Percentiles rank a stretch among this genome's conserved stretches.
phyloP scores from a whole-genome alignment of 2,113 vertebrate genomes.

The Rhagologus leucostigma region DNA sequence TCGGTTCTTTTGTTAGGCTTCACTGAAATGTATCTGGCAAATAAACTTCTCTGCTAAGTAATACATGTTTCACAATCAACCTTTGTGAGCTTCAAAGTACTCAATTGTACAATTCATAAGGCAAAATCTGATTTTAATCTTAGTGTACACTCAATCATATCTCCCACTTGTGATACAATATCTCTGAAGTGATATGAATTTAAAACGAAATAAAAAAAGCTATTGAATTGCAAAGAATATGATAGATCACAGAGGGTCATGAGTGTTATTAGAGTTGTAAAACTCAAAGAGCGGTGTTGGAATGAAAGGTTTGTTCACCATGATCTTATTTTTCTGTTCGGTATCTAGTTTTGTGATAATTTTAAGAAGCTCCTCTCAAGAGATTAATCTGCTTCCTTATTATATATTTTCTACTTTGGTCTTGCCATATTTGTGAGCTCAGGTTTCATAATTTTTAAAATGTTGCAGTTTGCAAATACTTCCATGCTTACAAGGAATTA shows the following conservation, averaged over 20 bases:
- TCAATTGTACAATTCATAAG: not conserved
- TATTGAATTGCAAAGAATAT: not conserved
- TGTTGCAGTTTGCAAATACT: not conserved
- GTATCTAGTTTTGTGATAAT: not conserved
- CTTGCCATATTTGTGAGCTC: not conserved
- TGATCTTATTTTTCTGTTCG: not conserved
- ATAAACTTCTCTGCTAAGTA: not conserved
- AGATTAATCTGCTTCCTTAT: not conserved
- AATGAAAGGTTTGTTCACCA: not conserved
- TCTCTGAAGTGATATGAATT: not conserved
- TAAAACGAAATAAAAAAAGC: not conserved
- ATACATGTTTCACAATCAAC: not conserved
- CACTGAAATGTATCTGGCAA: not conserved
- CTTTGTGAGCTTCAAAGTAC: not conserved
- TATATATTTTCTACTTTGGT: not conserved
- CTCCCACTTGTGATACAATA: not conserved
- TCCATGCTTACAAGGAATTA: not conserved
- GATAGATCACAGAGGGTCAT: not conserved
- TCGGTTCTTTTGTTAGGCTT: not conserved
- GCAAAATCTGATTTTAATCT: conserved; percentile 26
- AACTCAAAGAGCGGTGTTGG: not conserved
- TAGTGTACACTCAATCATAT: not conserved
- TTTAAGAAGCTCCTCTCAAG: not conserved
- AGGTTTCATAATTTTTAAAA: not conserved
- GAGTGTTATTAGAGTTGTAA: not conserved